Evolutionary conservation across 2,888 invertebrate species (phyloP).

Genomic region (Erebia ligea): DNA sequence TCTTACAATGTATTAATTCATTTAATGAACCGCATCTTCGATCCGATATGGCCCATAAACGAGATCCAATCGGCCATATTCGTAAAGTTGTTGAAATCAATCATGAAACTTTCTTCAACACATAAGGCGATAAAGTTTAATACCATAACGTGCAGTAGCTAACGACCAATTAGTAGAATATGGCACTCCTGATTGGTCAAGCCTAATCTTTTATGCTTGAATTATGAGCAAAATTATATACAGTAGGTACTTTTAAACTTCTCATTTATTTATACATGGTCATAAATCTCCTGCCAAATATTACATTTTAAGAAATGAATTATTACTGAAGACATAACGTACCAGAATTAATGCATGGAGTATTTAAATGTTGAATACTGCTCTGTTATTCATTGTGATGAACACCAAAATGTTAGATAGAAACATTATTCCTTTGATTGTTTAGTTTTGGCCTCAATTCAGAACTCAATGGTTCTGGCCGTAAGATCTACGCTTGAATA

Average conservation of each 20-base stretch:
- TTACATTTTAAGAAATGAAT: conserved; percentile 28
- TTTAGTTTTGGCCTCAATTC: too few relatives aligned
- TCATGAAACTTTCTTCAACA: conserved; percentile 32
- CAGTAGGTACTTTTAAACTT: background rate
- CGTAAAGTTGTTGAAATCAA: conserved; percentile 31
- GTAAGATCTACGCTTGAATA: too few relatives aligned
- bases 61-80: conserved; percentile 31
- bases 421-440: too few relatives aligned
- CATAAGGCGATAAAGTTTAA: conserved; percentile 38
- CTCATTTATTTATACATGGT: conserved; percentile 15
- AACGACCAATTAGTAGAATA: conserved; percentile 49
- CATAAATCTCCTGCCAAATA: conserved; percentile 29
- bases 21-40: conserved; percentile 30
- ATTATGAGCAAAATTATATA: conserved; percentile 24
- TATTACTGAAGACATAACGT: conserved; percentile 20
- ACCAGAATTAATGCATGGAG: background rate
- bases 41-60: conserved; percentile 34
- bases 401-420: too few relatives aligned
- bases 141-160: conserved; percentile 51
- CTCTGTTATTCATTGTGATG: too few relatives aligned
- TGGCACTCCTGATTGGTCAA: conserved; percentile 38
- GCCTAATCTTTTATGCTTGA: conserved; percentile 37
- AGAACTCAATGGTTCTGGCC: too few relatives aligned
- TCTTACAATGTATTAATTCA: conserved; percentile 21
- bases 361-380: too few relatives aligned